Conservation (phyloP, 2,888 invertebrate genomes). For the Hyppa rectilinea region DNA sequence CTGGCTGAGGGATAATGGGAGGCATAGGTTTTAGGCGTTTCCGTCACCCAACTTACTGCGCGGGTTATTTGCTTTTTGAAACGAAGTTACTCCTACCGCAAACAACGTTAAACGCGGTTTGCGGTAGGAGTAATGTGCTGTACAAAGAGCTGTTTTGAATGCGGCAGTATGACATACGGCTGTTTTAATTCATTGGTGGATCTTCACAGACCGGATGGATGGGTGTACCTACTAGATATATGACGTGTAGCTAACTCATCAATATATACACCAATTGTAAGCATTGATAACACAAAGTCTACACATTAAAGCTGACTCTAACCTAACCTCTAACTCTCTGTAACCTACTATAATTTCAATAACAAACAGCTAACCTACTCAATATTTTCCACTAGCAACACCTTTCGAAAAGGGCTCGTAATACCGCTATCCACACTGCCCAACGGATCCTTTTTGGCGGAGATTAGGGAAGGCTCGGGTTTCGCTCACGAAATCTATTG, state of each 20-base stretch:
- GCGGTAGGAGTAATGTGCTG: no score
- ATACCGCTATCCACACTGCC: slow-evolving; percentile 31
- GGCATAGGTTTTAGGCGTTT: no score
- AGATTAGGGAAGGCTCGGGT: slow-evolving; percentile 48
- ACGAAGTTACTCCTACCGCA: no score
- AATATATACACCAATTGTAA: background rate
- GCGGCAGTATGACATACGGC: background rate
- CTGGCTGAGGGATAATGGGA: no score
- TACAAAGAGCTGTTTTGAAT: no score
- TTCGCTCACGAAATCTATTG: slow-evolving; percentile 44
- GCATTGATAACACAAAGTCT: background rate
- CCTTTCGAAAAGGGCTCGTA: slow-evolving; percentile 22
- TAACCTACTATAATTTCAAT: slow-evolving; percentile 14
- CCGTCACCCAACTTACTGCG: no score
- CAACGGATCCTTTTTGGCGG: slow-evolving; percentile 8
- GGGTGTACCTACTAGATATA: background rate
- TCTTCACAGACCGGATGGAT: background rate
- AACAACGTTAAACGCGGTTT: no score
- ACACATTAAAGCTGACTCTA: background rate
- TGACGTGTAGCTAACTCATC: background rate
- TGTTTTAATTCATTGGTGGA: background rate
- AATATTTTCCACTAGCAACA: slow-evolving; percentile 28
- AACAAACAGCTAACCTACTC: slow-evolving; percentile 8
- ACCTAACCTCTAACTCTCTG: no score
- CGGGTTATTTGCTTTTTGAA: no score